Percentiles rank a stretch among this genome's conserved stretches.
Evolutionary conservation across 64 coral and sea anemone species (phyloP).

Genomic region (Anthopleura sola): DNA sequence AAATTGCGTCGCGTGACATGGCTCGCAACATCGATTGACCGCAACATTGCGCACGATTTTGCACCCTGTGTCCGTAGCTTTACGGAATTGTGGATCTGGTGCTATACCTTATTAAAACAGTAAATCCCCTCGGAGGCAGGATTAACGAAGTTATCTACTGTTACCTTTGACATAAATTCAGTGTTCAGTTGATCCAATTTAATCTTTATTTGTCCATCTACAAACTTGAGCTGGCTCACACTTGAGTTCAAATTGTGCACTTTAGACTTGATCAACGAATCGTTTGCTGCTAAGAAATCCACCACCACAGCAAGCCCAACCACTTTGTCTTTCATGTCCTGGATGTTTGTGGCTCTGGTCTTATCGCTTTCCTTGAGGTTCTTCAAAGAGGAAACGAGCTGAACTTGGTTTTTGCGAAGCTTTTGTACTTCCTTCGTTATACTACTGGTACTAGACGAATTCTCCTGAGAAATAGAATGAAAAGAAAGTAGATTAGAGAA

Average conservation of each 20-base stretch:
- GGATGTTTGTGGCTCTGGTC: not conserved
- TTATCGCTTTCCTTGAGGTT: not conserved
- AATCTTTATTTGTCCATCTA: not conserved
- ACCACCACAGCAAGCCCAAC: not conserved
- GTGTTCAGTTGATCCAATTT: not conserved
- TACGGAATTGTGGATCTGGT: no score
- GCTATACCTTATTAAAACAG: no score
- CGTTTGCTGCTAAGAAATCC: not conserved
- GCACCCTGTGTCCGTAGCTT: no score
- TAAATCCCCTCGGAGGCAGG: no score
- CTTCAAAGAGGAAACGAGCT: not conserved
- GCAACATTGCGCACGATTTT: no score
- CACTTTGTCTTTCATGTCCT: not conserved
- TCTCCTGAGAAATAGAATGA: no score
- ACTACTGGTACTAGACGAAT: not conserved
- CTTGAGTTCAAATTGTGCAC: not conserved
- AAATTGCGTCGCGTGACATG: no score
- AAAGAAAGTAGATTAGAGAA: not conserved
- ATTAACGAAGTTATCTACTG: not conserved
- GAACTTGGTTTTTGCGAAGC: conserved; percentile 4
- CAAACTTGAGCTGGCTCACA: not conserved
- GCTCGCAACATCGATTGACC: no score
- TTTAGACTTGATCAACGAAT: conserved; percentile 10
- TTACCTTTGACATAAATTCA: not conserved
- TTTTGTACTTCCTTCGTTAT: not conserved